Conservation (phyloP, 2,113 vertebrate genomes). For the Carettochelys insculpta region DNA sequence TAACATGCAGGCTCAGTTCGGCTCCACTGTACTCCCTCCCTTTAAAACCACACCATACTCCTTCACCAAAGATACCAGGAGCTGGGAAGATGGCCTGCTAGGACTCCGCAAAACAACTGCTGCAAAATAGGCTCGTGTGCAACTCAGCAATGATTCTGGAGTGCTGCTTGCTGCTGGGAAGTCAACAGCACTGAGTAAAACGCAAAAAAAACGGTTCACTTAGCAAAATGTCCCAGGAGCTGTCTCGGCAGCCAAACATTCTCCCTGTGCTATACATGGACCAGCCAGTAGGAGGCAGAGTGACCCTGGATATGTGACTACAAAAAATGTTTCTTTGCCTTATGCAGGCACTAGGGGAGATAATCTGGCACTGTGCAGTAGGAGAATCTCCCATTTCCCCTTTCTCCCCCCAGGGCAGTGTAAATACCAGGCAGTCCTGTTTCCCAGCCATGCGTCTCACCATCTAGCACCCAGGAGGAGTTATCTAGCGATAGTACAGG, state of each 20-base stretch:
- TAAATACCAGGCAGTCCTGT: not conserved
- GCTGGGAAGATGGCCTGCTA: not conserved
- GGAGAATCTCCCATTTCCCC: not conserved
- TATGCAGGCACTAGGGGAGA: not conserved
- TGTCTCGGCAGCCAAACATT: accelerated
- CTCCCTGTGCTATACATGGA: not conserved
- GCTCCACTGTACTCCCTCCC: not conserved
- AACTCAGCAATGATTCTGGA: not conserved
- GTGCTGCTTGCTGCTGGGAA: accelerated
- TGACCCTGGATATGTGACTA: not conserved
- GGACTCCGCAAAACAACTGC: not conserved
- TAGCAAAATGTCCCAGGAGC: not conserved
- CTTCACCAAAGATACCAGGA: not conserved
- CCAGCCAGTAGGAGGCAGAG: not conserved
- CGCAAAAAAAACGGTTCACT: not conserved
- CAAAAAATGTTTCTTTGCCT: not conserved
- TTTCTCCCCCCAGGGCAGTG: not conserved
- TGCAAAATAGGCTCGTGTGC: not conserved
- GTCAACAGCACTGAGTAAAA: not conserved
- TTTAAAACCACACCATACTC: not conserved
- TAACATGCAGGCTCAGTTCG: not conserved
- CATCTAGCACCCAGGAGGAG: not conserved
- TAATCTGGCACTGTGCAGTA: not conserved
- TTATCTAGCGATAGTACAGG: not conserved
- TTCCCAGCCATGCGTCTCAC: not conserved